phyloP scores from a whole-genome alignment of 1,140 invertebrate genomes.

The Triops longicaudatus region DNA sequence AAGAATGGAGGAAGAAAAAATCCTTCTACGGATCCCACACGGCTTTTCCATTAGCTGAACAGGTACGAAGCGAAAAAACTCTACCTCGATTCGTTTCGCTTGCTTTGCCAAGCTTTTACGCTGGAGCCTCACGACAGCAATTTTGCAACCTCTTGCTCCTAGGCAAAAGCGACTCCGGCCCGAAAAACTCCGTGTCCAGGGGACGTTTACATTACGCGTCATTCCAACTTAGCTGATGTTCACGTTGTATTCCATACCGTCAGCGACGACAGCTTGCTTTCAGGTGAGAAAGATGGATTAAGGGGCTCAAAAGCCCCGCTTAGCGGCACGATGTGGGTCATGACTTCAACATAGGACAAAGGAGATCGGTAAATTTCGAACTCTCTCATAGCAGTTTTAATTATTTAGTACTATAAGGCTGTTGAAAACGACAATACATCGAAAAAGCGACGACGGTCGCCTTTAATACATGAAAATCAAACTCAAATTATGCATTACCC shows the following conservation, averaged over 20 bases:
- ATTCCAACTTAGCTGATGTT: constrained; percentile 85
- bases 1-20: constrained; percentile 40
- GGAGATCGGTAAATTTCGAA: no score
- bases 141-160: background rate
- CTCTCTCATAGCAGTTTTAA: no score
- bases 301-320: no score
- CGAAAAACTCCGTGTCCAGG: constrained; percentile 53
- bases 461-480: no score
- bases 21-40: background rate
- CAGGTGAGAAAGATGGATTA: constrained; percentile 36
- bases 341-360: no score
- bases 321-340: no score
- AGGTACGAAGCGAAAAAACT: background rate
- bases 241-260: constrained; percentile 53
- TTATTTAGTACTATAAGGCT: no score
- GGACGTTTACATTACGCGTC: constrained; percentile 87
- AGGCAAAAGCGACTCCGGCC: background rate
- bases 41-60: background rate
- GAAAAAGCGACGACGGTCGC: no score
- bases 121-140: background rate
- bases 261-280: constrained; percentile 38
- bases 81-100: background rate
- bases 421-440: no score
- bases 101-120: background rate
- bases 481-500: no score